Percentiles rank a stretch among this genome's conserved stretches.
These are phyloP conservation scores for Paratilapia polleni DNA, from an alignment of 2,113 vertebrate species.

Conservation along the genomic window DNA sequence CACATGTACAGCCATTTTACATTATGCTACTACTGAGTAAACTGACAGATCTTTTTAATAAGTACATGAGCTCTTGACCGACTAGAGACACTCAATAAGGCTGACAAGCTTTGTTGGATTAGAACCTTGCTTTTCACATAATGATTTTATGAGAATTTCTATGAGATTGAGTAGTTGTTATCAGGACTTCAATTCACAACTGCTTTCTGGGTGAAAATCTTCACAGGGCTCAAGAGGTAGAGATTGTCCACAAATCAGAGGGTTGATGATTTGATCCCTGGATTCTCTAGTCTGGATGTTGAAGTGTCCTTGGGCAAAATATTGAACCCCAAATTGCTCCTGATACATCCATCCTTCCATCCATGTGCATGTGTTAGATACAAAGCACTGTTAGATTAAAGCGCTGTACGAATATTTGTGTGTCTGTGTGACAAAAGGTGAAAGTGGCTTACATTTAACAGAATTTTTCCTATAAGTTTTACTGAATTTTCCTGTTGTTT, in stretches of 20 bases:
- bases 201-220: not conserved
- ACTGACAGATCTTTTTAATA: not conserved
- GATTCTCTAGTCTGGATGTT: not conserved
- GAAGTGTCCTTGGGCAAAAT: not conserved
- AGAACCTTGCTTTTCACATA: not conserved
- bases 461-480: too few species aligned
- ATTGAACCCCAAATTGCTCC: not conserved
- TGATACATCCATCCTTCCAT: not conserved
- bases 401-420: not conserved
- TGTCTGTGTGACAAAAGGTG: not conserved
- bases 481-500: too few species aligned
- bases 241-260: not conserved
- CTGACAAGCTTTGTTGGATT: not conserved
- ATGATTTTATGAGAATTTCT: not conserved
- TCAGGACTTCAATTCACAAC: not conserved
- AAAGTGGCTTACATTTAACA: not conserved
- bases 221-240: not conserved
- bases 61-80: not conserved
- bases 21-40: not conserved
- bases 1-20: not conserved
- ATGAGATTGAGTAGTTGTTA: not conserved
- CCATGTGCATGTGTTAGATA: not conserved
- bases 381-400: not conserved
- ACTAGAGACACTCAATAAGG: not conserved
- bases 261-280: not conserved